Evolutionary conservation across 2,888 invertebrate species (phyloP).

Genomic region (Cenopis cana): DNA sequence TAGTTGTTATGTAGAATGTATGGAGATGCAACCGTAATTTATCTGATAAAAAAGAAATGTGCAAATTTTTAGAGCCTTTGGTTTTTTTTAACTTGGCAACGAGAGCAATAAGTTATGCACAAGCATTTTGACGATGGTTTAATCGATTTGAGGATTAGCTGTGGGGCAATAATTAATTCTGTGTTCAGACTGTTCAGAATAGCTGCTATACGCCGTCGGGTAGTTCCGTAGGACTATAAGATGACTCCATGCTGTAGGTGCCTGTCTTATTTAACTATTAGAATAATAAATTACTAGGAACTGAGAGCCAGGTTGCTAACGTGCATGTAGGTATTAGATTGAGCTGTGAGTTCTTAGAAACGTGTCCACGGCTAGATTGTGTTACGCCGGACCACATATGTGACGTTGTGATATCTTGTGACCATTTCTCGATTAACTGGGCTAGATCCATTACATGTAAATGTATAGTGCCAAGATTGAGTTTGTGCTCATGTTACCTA

Average conservation of each 20-base stretch:
- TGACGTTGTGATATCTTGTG: slow-evolving; percentile 34
- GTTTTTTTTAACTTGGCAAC: no score
- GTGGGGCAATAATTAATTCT: no score
- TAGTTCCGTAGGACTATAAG: neutral
- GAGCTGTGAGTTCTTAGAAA: slow-evolving; percentile 18
- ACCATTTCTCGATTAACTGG: slow-evolving; percentile 41
- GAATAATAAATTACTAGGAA: slow-evolving; percentile 19
- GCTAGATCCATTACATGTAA: slow-evolving; percentile 36
- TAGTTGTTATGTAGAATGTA: slow-evolving; percentile 2
- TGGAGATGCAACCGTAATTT: neutral
- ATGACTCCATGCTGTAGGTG: neutral
- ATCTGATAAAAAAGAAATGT: neutral
- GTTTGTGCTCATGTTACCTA: slow-evolving; percentile 13
- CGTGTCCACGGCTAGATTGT: slow-evolving; percentile 23
- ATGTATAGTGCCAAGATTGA: slow-evolving; percentile 19
- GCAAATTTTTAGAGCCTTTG: neutral
- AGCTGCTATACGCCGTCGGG: neutral
- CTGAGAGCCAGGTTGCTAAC: neutral
- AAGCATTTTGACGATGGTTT: no score
- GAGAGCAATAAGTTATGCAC: no score
- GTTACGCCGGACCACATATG: slow-evolving; percentile 38
- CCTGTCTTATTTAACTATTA: neutral
- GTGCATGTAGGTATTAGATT: slow-evolving; percentile 21
- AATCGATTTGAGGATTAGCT: no score
- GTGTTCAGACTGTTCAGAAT: neutral